Percentiles rank a stretch among this genome's conserved stretches.
Evolutionary conservation across 2,113 vertebrate genomes (phyloP).

Genomic region (Nothoprocta pentlandii): DNA sequence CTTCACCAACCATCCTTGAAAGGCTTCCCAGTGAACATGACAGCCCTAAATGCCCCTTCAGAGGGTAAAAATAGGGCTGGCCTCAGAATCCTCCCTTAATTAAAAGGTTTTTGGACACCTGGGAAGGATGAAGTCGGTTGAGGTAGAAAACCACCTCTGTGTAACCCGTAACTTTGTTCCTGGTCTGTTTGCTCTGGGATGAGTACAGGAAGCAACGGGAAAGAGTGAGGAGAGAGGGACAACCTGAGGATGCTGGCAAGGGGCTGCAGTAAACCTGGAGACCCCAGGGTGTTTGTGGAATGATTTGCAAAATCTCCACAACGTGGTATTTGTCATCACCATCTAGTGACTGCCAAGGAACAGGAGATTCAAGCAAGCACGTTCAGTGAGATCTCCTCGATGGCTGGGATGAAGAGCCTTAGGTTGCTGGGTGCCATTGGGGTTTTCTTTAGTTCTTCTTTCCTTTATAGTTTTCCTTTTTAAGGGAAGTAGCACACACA

Average conservation of each 20-base stretch:
- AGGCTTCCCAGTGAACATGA: not conserved
- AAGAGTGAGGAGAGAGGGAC: not conserved
- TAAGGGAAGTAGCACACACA: not conserved
- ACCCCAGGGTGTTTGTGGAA: not conserved
- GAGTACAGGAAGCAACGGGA: not conserved
- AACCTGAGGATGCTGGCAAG: not conserved
- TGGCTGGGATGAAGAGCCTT: not conserved
- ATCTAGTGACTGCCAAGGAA: not conserved
- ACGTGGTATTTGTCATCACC: not conserved
- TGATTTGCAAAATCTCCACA: not conserved
- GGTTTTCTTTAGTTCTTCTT: not conserved
- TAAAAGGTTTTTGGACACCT: not conserved
- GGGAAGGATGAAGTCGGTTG: not conserved
- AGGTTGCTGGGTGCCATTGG: not conserved
- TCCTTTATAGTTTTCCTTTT: not conserved
- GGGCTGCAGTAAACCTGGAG: not conserved
- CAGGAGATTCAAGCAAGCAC: accelerated
- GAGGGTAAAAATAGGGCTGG: not conserved
- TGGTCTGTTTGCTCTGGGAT: not conserved
- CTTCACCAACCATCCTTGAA: not conserved
- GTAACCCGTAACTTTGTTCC: not conserved
- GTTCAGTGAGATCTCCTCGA: not conserved
- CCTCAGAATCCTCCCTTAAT: not conserved
- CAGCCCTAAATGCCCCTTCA: not conserved
- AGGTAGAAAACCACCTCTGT: not conserved